Evolutionary conservation across 2,113 vertebrate genomes (phyloP).

Genomic region (Chelonoidis abingdonii): DNA sequence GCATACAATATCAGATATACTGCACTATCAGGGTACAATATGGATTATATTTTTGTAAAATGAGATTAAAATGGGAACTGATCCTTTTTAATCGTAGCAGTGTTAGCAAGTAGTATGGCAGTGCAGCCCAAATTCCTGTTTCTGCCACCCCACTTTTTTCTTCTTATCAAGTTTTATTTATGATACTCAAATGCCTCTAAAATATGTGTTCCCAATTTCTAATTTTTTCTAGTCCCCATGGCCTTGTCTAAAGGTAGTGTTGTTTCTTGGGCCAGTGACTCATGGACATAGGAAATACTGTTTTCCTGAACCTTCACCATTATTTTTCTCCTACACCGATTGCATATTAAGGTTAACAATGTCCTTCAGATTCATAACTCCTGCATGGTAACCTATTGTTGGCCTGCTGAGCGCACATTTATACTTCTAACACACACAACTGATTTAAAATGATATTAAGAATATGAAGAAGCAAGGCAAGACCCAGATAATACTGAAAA

Average conservation of each 20-base stretch:
- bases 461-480: constrained; percentile 3
- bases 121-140: background rate
- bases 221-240: background rate
- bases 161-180: background rate
- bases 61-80: background rate
- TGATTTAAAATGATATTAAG: background rate
- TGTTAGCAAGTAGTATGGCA: background rate
- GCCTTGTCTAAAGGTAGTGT: background rate
- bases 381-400: background rate
- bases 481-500: background rate
- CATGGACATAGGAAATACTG: background rate
- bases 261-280: background rate
- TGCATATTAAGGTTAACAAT: background rate
- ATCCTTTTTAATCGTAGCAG: background rate
- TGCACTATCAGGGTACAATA: background rate
- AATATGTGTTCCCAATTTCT: background rate
- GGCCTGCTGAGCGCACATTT: background rate
- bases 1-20: background rate
- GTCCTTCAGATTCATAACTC: background rate
- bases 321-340: background rate
- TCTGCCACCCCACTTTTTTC: background rate
- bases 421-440: background rate
- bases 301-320: background rate
- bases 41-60: background rate
- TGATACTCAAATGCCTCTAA: background rate